A percentile compares a stretch with the other conserved stretches of the same genome.
Conservation (phyloP, 1,140 invertebrate genomes). For the Trichonephila clavata region DNA sequence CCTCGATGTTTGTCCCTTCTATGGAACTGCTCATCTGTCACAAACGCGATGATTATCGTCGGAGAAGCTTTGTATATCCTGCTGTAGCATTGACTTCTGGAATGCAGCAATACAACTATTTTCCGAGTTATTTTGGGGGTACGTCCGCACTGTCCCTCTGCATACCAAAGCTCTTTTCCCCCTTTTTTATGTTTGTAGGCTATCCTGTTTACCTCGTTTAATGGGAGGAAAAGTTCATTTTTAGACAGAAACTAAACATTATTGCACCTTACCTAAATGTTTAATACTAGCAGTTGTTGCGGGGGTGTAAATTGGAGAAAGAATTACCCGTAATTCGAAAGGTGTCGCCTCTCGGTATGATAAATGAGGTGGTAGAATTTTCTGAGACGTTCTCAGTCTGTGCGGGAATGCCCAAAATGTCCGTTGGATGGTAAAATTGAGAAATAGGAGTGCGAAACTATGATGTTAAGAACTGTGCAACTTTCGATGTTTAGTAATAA, state of each 20-base stretch:
- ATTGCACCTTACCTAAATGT: not conserved
- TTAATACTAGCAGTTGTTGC: not conserved
- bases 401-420: too few species aligned
- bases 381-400: not conserved
- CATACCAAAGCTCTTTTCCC: not conserved
- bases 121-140: not conserved
- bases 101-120: not conserved
- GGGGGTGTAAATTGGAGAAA: not conserved
- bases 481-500: too few species aligned
- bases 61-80: not conserved
- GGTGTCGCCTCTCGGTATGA: not conserved
- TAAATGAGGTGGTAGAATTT: not conserved
- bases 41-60: not conserved
- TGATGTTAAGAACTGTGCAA: too few species aligned
- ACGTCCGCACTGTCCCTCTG: not conserved
- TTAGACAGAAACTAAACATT: not conserved
- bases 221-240: not conserved
- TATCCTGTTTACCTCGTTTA: not conserved
- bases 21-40: not conserved
- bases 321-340: not conserved
- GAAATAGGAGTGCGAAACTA: too few species aligned
- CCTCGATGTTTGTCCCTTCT: too few species aligned
- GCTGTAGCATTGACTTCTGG: not conserved
- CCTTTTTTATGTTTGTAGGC: not conserved
- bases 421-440: too few species aligned